phyloP scores from a whole-genome alignment of 2,797 vertebrate species.

The Oophaga sylvatica region DNA sequence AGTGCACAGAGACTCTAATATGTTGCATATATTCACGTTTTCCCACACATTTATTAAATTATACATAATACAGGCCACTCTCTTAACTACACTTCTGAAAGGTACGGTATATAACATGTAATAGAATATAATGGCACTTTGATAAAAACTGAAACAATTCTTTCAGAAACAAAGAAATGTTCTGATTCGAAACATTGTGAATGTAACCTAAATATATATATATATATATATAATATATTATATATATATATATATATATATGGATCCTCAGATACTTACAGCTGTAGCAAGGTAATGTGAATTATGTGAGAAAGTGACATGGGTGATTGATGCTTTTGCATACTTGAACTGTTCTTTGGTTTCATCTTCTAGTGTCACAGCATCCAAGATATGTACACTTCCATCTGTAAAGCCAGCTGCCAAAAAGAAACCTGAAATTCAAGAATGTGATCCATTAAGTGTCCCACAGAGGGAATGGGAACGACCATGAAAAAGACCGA shows the following conservation, averaged over 20 bases:
- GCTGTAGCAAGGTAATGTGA: slow-evolving; percentile 89
- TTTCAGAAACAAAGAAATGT: neutral
- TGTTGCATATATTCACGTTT: no score
- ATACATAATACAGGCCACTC: no score
- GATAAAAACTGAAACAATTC: neutral
- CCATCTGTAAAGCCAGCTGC: slow-evolving; percentile 87
- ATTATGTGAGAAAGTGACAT: slow-evolving; percentile 88
- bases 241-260: no score
- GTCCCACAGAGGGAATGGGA: neutral
- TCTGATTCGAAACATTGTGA: neutral
- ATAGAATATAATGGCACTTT: neutral
- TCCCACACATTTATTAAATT: no score
- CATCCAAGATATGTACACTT: slow-evolving; percentile 81
- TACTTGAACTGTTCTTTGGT: slow-evolving; percentile 75
- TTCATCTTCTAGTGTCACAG: slow-evolving; percentile 78
- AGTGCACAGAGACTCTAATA: no score
- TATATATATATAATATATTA: no score
- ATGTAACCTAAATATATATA: neutral
- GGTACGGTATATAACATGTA: no score
- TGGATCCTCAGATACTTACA: slow-evolving; percentile 77
- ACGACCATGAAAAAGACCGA: neutral
- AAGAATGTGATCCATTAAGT: neutral
- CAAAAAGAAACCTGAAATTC: slow-evolving; percentile 80
- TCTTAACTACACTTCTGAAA: no score
- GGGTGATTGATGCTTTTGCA: slow-evolving; percentile 78